Base-by-base conservation (phyloP, 2,113 vertebrate species). In the Miniopterus natalensis region DNA sequence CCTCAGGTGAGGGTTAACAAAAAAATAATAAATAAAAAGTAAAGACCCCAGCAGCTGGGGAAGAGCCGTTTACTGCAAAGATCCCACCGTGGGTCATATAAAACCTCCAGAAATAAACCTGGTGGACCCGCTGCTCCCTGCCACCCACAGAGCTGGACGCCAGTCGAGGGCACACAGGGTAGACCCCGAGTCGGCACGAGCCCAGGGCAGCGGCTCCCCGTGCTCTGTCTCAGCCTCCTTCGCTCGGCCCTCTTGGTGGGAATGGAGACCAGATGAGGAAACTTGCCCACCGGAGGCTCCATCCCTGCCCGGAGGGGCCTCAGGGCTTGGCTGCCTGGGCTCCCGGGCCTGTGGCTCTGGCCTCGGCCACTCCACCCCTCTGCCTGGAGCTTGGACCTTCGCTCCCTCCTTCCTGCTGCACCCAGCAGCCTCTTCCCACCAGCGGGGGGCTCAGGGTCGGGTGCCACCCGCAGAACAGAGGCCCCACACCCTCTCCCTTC, bases 391-490 rank as follows among this genome's bases (percentile, higher is more conserved):
- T 15, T 5, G 15, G 53, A 23, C 31, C 17, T 25, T 5, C 0
- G 0, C 3, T 2, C 2, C 57, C 47, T 45, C 45, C 3, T 1
- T 0, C 1, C 27, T 0, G 3, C 65, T 29, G 5, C 2, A 3
- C 0, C 0, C 27, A 36, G 53, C 63, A 53, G 6, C 25, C 63
- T 51, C 90, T 42, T 21, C 53, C 45, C 20, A 1, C 13, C 49
- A 0, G 42, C 47, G 1, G 12, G 31, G 2, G 1, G 15, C 14
- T 36, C 40, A 20, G 2, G 0, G 49, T 2, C 20, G 29, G 42
- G 3, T 0, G 49, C 36, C 36, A 36, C 36, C 36, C 36, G 36
- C 36, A 36, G 36, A 36, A 36, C 36, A 36, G 10, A 51, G 49
- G 53, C 14, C 17, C 53, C 5, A 55, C 15, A 14, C 53, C 17